phyloP scores from a whole-genome alignment of 2,113 vertebrate genomes.

The Charadrius vociferus region DNA sequence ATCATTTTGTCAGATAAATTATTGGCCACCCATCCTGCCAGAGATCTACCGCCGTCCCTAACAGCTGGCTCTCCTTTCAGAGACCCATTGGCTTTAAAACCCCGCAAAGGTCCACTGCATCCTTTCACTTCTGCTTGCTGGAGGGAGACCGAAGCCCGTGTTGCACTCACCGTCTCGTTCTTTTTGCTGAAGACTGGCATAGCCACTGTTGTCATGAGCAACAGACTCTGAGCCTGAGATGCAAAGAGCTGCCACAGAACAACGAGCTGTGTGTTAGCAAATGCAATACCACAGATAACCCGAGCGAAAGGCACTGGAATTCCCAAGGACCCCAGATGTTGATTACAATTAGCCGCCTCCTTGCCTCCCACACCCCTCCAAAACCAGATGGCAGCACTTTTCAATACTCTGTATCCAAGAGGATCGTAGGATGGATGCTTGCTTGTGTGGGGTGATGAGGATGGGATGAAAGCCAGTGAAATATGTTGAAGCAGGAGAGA shows the following conservation, averaged over 20 bases:
- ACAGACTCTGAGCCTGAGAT: conserved; percentile 85
- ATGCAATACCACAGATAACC: not conserved
- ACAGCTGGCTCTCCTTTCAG: not conserved
- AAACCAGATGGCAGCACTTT: not conserved
- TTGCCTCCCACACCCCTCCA: not conserved
- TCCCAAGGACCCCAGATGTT: not conserved
- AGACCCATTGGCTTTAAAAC: not conserved
- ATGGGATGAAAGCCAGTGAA: conserved; percentile 3
- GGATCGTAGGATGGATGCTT: not conserved
- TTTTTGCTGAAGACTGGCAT: conserved; percentile 99
- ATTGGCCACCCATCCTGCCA: not conserved
- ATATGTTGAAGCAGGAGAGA: not conserved
- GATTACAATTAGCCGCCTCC: not conserved
- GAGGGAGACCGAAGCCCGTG: rapidly evolving
- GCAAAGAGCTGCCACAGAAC: conserved; percentile 82
- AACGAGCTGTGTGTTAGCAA: not conserved
- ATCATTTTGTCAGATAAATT: not conserved
- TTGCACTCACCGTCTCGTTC: conserved; percentile 88
- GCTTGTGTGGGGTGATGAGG: not conserved
- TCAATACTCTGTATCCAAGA: not conserved
- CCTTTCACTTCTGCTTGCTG: not conserved
- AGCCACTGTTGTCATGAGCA: conserved; percentile 93
- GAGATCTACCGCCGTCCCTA: not conserved
- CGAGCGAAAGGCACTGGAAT: not conserved
- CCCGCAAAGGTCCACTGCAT: rapidly evolving